Evolutionary conservation across 1,140 invertebrate species (phyloP), one percentile per base, ranked within the genome.

Genomic region (Drosophila tristis): DNA sequence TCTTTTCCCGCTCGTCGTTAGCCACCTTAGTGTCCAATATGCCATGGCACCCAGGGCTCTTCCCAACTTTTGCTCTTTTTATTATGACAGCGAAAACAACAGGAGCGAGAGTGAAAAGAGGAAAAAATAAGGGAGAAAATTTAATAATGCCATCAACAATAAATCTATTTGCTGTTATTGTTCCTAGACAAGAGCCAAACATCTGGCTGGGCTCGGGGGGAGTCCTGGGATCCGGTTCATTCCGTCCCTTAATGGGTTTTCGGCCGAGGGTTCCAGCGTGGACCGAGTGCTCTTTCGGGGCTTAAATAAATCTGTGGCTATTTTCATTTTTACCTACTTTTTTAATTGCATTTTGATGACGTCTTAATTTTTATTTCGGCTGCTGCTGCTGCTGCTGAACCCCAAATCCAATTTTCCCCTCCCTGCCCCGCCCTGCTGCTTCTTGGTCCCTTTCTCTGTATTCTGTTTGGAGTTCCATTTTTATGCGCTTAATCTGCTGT

Each of bases 291-390:
- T 13, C 35, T 39, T 43, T 39, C 50, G 58, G 82, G 35, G 68
- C 78, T 86, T 87, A 75, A 87, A 86, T 87, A 87, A 86, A 87
- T 86, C 78, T 87, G 82, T 78, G 68, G 78, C 81, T 81, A 70
- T 87, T 86, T 86, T 81, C 78, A 75, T 72, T 87, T 86, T 87
- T 82, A 82, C 82, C 82, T 82, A 87, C 82, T 82, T 77, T 86
- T 86, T 87, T 87, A 87, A 87, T 87, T 87, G 82, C 82, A 89
- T 87, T 87, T 87, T 87, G 82, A 87, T 87, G 82, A 89, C 78
- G 82, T 82, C 84, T 87, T 87, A 87, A 87, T 87, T 89, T 89
- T 87, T 89, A 87, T 87, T 87, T 80, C 56, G 61, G 61, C 51
- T 45, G 42, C 59, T 58, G 42, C 50, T 61, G 35, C 57, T 61